phyloP scores from a whole-genome alignment of 37 sponge, comb jelly and placozoan genomes.

The Cliona cf. orientalis region DNA sequence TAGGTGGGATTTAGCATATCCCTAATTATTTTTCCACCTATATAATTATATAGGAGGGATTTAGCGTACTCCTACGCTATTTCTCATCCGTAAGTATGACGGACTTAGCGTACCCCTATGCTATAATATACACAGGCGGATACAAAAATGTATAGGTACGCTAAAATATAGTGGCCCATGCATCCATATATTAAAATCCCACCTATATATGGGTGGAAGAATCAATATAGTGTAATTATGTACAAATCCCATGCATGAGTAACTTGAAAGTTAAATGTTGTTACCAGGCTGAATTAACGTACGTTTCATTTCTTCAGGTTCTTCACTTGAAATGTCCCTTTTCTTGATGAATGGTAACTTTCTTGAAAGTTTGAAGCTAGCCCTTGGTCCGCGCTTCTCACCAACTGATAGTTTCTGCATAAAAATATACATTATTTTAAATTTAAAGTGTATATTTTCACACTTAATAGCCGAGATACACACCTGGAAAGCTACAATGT shows the following conservation, averaged over 20 bases:
- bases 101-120: no score
- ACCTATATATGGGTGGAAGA: background rate
- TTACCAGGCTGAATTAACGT: background rate
- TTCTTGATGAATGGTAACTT: slow-evolving; percentile 83
- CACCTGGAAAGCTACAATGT: background rate
- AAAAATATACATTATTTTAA: background rate
- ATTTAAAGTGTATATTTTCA: no score
- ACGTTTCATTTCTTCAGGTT: slow-evolving; percentile 45
- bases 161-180: no score
- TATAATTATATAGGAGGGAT: no score
- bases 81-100: no score
- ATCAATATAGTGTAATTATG: background rate
- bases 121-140: no score
- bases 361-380: slow-evolving; percentile 75
- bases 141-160: no score
- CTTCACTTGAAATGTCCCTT: slow-evolving; percentile 16
- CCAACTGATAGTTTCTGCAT: background rate
- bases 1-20: no score
- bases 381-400: slow-evolving; percentile 49
- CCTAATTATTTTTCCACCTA: no score
- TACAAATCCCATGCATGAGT: background rate
- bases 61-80: no score
- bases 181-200: no score
- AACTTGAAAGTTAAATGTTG: background rate
- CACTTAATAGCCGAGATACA: background rate